A percentile compares a stretch with the other conserved stretches of the same genome.
Conservation (phyloP, 2,113 vertebrate species). For the Ia io region DNA sequence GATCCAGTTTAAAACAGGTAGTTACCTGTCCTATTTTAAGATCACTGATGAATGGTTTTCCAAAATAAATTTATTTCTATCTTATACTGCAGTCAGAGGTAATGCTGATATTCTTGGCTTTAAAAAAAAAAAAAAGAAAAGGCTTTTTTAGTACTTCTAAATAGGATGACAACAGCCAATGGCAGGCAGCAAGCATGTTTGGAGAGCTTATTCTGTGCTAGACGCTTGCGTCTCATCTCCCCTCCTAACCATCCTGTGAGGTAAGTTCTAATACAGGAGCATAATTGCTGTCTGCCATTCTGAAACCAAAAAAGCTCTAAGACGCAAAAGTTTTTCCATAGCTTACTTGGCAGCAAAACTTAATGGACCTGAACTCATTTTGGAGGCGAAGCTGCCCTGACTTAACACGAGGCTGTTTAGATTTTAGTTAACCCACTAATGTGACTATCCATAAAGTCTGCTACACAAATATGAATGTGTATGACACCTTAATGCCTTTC, state of each 20-base stretch:
- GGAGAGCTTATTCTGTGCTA: not conserved
- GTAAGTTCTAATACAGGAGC: constrained; percentile 56
- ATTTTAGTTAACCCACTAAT: not conserved
- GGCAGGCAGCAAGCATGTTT: not conserved
- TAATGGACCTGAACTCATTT: constrained; percentile 34
- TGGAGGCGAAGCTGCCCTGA: not conserved
- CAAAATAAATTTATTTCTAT: constrained; percentile 45
- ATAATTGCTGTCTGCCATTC: constrained; percentile 56
- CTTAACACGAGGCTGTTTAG: not conserved
- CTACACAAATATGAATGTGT: not conserved
- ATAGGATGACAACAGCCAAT: not conserved
- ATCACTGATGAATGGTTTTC: constrained; percentile 33
- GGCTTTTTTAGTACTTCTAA: constrained; percentile 26
- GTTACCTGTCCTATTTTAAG: constrained; percentile 20
- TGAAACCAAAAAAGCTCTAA: constrained; percentile 53
- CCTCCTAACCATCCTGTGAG: constrained; percentile 26
- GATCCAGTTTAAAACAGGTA: constrained; percentile 38
- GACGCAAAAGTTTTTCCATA: constrained; percentile 4
- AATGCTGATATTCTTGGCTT: not conserved
- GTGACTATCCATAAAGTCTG: not conserved
- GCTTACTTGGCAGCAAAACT: constrained; percentile 48
- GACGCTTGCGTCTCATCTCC: not conserved
- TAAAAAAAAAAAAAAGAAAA: not conserved
- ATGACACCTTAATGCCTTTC: not conserved
- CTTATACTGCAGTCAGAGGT: not conserved